A percentile compares a stretch with the other conserved stretches of the same genome.
Conservation (phyloP, 2,797 vertebrate species). For the Anolis apletophallus region DNA sequence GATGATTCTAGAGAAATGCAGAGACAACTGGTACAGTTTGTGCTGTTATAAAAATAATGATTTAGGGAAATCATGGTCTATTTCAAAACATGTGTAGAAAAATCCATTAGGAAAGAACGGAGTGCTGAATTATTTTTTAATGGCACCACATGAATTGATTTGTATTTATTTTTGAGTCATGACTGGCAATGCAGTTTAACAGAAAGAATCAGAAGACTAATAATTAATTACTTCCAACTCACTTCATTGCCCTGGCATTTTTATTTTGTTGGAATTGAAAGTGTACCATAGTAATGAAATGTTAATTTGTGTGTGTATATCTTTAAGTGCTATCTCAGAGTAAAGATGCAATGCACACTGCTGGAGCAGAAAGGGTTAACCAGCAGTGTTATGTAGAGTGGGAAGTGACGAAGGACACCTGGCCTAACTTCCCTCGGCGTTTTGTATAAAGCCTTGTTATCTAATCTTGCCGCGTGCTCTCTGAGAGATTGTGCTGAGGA, state of each 20-base stretch:
- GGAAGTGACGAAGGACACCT: too few species aligned
- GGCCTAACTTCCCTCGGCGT: too few species aligned
- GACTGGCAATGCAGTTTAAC: not conserved
- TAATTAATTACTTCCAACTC: slow-evolving; percentile 8
- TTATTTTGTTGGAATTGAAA: too few species aligned
- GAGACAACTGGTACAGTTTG: not conserved
- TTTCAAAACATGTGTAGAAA: not conserved
- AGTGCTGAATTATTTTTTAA: slow-evolving; percentile 6
- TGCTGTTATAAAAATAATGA: slow-evolving; percentile 3
- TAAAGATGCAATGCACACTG: too few species aligned
- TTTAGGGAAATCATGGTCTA: not conserved
- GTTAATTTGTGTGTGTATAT: too few species aligned
- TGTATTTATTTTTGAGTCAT: slow-evolving; percentile 1
- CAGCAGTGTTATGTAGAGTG: too few species aligned
- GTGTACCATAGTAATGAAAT: too few species aligned
- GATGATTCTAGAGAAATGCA: not conserved
- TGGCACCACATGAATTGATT: slow-evolving; percentile 5
- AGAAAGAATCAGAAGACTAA: not conserved
- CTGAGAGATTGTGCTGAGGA: too few species aligned
- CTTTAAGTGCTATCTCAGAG: too few species aligned
- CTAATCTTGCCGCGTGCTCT: too few species aligned
- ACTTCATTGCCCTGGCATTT: not conserved
- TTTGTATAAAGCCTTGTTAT: too few species aligned
- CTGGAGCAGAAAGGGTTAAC: too few species aligned
- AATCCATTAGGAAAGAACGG: not conserved